Conservation (phyloP, 2,888 invertebrate species). For the Drosophila nr. medialis region DNA sequence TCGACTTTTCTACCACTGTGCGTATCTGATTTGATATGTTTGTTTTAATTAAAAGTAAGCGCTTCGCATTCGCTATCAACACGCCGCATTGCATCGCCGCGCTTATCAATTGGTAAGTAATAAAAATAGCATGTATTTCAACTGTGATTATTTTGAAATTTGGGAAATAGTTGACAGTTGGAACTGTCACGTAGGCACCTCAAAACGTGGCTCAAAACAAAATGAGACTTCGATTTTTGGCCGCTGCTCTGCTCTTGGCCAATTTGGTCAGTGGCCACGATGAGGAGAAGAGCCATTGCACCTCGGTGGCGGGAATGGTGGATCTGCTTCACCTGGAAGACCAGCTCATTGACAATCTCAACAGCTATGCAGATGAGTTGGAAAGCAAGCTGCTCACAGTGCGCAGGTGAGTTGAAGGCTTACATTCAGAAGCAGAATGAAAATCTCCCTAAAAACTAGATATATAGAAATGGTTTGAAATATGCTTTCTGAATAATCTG, state of each 20-base stretch:
- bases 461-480: no score
- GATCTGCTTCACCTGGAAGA: constrained; percentile 68
- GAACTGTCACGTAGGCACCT: constrained; percentile 47
- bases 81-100: constrained; percentile 1
- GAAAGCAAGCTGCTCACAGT: constrained; percentile 68
- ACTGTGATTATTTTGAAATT: constrained; percentile 31
- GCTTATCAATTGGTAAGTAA: constrained; percentile 53
- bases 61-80: constrained; percentile 52
- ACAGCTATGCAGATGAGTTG: constrained; percentile 66
- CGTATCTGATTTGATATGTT: not conserved
- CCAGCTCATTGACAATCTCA: constrained; percentile 71
- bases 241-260: not conserved
- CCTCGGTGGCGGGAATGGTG: constrained; percentile 80
- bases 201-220: constrained; percentile 22
- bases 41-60: constrained; percentile 54
- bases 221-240: constrained; percentile 25
- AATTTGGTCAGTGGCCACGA: constrained; percentile 22
- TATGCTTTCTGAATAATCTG: no score
- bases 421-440: not conserved
- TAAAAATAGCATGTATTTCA: constrained; percentile 10
- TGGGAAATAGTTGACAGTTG: constrained; percentile 48
- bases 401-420: constrained; percentile 58
- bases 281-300: constrained; percentile 70
- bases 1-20: not conserved
- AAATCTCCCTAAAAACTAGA: no score